Conservation (phyloP, 2,113 vertebrate species). For the Perccottus glenii region DNA sequence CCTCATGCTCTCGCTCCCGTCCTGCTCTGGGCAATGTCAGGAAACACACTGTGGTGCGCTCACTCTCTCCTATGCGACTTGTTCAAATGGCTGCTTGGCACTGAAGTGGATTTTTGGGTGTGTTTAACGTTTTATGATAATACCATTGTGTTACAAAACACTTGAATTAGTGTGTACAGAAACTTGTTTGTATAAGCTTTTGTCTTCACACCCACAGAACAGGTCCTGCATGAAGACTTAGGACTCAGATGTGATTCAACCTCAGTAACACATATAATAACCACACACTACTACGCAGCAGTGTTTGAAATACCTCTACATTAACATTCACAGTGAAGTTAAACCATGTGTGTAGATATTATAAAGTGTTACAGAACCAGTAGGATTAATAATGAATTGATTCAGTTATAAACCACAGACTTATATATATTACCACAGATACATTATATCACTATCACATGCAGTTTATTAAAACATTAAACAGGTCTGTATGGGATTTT, state of each 20-base stretch:
- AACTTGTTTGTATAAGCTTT: conserved; percentile 1
- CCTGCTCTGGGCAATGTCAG: conserved; percentile 54
- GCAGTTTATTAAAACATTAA: conserved; percentile 5
- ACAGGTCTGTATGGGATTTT: background rate
- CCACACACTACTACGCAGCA: too few relatives aligned
- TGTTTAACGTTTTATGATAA: conserved; percentile 31
- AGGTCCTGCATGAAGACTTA: background rate
- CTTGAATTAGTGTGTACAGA: conserved; percentile 9
- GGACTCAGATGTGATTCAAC: background rate
- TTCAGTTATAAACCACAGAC: too few relatives aligned
- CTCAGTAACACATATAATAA: too few relatives aligned
- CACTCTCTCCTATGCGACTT: conserved; percentile 23
- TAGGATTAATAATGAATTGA: background rate
- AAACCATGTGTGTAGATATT: too few relatives aligned
- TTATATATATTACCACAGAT: too few relatives aligned
- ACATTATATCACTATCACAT: background rate
- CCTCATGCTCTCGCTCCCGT: conserved; percentile 43
- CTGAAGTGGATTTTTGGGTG: conserved; percentile 28
- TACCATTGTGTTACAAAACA: conserved; percentile 27
- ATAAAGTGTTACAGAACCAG: background rate
- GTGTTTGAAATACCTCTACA: too few relatives aligned
- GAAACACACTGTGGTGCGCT: conserved; percentile 37
- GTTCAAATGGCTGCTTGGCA: conserved; percentile 25
- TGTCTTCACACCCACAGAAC: conserved; percentile 7
- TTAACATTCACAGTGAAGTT: too few relatives aligned